A percentile compares a stretch with the other conserved stretches of the same genome.
phyloP scores from a whole-genome alignment of 2,113 vertebrate species.

The Hipposideros armiger region DNA sequence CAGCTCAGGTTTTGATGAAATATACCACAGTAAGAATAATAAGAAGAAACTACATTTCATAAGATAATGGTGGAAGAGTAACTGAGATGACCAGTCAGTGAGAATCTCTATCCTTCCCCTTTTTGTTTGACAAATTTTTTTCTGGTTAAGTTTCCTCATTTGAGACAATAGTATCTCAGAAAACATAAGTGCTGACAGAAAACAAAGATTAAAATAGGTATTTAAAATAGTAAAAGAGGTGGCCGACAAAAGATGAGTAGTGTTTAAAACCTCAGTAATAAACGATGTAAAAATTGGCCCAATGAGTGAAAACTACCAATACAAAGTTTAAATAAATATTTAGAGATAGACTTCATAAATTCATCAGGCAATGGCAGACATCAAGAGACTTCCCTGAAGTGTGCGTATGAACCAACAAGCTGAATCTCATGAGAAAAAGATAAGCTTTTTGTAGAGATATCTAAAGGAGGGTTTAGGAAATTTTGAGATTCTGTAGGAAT shows the following conservation, averaged over 20 bases:
- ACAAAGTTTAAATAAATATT: neutral
- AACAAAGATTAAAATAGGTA: neutral
- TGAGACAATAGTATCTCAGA: neutral
- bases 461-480: neutral
- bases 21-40: neutral
- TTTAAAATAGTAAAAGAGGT: neutral
- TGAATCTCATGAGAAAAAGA: neutral
- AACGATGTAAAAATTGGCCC: neutral
- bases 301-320: neutral
- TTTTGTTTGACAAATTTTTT: neutral
- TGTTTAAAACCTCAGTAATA: neutral
- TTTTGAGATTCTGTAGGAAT: neutral
- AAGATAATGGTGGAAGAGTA: neutral
- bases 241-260: accelerated
- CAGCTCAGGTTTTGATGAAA: neutral
- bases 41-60: neutral
- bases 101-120: neutral
- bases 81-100: neutral
- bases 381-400: neutral
- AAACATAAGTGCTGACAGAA: neutral
- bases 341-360: neutral
- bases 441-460: neutral
- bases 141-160: neutral
- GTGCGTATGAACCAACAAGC: accelerated
- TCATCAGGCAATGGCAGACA: neutral